phyloP scores from a whole-genome alignment of 2,113 vertebrate species.

The Dendropsophus ebraccatus region DNA sequence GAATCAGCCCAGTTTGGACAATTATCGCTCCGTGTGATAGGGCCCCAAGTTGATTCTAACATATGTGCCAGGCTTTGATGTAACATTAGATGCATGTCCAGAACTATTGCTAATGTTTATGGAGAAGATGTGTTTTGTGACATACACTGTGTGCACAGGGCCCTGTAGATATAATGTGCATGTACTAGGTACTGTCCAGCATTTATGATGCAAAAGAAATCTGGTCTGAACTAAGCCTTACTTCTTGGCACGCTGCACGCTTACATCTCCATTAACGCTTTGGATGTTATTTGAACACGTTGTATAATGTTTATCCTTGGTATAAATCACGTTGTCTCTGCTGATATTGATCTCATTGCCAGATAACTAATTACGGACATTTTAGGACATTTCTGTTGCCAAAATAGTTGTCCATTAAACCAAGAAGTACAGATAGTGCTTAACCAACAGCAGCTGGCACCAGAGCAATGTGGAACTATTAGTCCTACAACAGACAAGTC shows the following conservation, averaged over 20 bases:
- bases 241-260: background rate
- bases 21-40: no score
- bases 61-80: no score
- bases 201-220: no score
- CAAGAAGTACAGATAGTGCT: slow-evolving; percentile 14
- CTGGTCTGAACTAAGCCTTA: no score
- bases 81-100: no score
- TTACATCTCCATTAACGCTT: background rate
- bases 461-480: background rate
- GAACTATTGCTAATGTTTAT: no score
- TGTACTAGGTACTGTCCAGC: no score
- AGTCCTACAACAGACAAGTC: background rate
- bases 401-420: background rate
- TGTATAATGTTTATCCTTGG: background rate
- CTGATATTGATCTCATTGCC: background rate
- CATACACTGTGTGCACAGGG: no score
- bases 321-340: background rate
- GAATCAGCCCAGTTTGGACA: no score
- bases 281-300: background rate
- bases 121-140: no score
- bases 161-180: no score
- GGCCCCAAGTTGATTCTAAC: no score
- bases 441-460: background rate
- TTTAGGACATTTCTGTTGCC: background rate
- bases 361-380: background rate